Evolutionary conservation across 2,888 invertebrate genomes (phyloP).

Genomic region (Cecidostiba fungosa): DNA sequence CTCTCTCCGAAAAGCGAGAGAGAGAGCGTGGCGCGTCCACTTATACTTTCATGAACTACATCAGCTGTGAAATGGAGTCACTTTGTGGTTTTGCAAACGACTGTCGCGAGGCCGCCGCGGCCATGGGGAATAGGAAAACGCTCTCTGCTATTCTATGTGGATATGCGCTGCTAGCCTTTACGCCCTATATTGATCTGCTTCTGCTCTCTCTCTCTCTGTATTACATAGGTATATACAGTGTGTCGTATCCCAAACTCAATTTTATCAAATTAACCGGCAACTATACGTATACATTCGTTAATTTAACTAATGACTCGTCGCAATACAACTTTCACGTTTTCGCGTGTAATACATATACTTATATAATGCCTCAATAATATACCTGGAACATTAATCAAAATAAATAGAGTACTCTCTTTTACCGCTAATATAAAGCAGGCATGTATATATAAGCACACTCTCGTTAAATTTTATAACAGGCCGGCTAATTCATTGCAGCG

Average conservation of each 20-base stretch:
- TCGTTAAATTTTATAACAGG: neutral
- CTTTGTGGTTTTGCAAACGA: constrained; percentile 57
- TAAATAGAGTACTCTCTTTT: neutral
- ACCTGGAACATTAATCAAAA: neutral
- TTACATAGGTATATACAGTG: too few species aligned
- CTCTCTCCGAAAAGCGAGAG: neutral
- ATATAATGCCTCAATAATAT: neutral
- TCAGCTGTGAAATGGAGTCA: constrained; percentile 61
- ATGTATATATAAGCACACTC: neutral
- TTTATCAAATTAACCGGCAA: neutral
- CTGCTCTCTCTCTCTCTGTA: neutral
- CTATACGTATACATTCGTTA: neutral
- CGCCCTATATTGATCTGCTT: neutral
- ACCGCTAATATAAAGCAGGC: neutral
- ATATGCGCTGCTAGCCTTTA: neutral
- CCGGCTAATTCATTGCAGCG: neutral
- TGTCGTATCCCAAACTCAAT: too few species aligned
- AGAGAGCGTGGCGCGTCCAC: constrained; percentile 11
- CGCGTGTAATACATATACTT: too few species aligned
- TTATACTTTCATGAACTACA: constrained; percentile 62
- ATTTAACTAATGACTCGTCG: neutral
- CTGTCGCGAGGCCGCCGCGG: neutral
- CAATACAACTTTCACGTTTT: too few species aligned
- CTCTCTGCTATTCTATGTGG: neutral
- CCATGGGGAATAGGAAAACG: constrained; percentile 17